phyloP scores from a whole-genome alignment of 2,888 invertebrate species.

The Steinernema scapterisci region DNA sequence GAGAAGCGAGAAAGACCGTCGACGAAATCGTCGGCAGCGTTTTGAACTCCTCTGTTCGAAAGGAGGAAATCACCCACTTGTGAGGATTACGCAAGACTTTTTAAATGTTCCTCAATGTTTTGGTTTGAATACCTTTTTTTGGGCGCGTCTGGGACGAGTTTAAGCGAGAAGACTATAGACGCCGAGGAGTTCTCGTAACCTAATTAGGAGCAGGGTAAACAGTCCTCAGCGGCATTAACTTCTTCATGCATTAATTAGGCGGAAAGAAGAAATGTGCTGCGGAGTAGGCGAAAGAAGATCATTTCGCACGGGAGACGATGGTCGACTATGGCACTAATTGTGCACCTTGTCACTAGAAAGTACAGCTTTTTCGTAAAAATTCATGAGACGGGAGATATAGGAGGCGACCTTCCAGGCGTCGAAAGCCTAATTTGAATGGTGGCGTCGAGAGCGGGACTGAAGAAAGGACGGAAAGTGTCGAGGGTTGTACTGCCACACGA shows the following conservation, averaged over 20 bases:
- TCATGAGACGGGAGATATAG: background rate
- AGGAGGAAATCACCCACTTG: background rate
- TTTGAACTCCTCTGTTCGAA: background rate
- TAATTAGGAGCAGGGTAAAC: constrained; percentile 6
- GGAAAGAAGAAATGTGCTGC: background rate
- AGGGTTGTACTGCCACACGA: background rate
- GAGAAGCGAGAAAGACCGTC: background rate
- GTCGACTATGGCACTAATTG: constrained; percentile 26
- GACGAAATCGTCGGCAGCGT: background rate
- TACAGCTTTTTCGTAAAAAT: constrained; percentile 10
- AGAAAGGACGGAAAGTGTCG: background rate
- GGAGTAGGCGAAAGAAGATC: background rate
- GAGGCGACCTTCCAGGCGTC: constrained; percentile 19
- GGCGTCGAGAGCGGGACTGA: background rate
- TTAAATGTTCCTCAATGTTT: background rate
- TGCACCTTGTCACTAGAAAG: constrained; percentile 26
- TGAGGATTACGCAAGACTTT: background rate
- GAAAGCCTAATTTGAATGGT: background rate
- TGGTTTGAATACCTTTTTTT: background rate
- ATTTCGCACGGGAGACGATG: background rate
- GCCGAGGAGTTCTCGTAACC: background rate
- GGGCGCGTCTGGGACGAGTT: background rate
- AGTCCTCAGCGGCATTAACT: constrained; percentile 1
- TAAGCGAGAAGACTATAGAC: background rate
- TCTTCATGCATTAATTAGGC: constrained; percentile 26